Conservation (phyloP, 2,888 invertebrate genomes). For the Acronicta alni region DNA sequence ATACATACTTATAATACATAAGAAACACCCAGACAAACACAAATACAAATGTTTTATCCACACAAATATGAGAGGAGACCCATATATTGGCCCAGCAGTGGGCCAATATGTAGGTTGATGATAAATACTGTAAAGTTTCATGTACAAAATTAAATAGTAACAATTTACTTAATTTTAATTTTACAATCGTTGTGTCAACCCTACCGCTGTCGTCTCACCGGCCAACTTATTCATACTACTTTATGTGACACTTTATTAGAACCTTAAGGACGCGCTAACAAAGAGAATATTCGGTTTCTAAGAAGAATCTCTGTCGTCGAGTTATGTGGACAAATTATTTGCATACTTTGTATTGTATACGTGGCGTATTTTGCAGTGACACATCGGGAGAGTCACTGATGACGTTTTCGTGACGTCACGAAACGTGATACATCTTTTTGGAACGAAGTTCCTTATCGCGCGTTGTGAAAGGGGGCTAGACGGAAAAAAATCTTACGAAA, state of each 20-base stretch:
- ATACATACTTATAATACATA: too few species aligned
- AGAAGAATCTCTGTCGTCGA: constrained; percentile 80
- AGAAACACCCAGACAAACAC: too few species aligned
- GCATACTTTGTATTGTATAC: constrained; percentile 58
- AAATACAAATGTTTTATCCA: too few species aligned
- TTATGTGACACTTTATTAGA: constrained; percentile 87
- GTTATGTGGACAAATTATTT: constrained; percentile 67
- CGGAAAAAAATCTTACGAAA: too few species aligned
- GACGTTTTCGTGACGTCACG: constrained; percentile 16
- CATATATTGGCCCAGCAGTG: too few species aligned
- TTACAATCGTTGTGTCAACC: constrained; percentile 19
- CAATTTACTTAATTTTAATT: too few species aligned
- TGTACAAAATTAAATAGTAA: neutral
- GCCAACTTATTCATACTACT: constrained; percentile 69
- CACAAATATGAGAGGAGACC: too few species aligned
- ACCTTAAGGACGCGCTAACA: constrained; percentile 66
- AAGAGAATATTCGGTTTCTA: constrained; percentile 78
- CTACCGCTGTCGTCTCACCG: constrained; percentile 21
- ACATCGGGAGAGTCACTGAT: constrained; percentile 19
- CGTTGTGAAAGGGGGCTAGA: too few species aligned
- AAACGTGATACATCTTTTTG: too few species aligned
- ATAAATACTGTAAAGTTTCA: neutral
- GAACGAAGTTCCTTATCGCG: too few species aligned
- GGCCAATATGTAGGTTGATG: too few species aligned
- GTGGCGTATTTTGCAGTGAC: constrained; percentile 33